These are phyloP conservation scores for Petrolisthes cinctipes DNA, from an alignment of 2,888 invertebrate species.

Conservation along the genomic window DNA sequence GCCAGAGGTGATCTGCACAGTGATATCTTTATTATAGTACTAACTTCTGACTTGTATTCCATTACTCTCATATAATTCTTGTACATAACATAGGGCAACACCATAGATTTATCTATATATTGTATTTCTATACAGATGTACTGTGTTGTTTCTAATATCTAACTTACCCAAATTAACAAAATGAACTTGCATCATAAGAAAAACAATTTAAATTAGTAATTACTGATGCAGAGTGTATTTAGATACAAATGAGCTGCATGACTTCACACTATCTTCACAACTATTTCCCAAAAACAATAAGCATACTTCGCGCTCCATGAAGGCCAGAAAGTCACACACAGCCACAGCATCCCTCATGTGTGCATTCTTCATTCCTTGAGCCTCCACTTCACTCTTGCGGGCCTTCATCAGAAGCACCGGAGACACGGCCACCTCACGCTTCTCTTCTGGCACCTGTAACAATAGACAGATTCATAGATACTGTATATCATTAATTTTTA, in stretches of 20 bases:
- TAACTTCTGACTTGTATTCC: too few relatives aligned
- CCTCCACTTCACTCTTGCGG: slow-evolving; percentile 87
- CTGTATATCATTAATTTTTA: not conserved
- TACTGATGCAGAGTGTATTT: too few relatives aligned
- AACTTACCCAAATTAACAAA: too few relatives aligned
- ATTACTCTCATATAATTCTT: not conserved
- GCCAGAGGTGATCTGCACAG: slow-evolving; percentile 69
- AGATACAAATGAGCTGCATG: too few relatives aligned
- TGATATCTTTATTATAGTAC: not conserved
- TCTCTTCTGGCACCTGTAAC: slow-evolving; percentile 74
- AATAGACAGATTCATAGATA: not conserved
- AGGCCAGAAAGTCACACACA: slow-evolving; percentile 83
- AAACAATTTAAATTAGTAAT: too few relatives aligned
- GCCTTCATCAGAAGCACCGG: slow-evolving; percentile 88
- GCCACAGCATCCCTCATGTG: slow-evolving; percentile 76
- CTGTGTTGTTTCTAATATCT: too few relatives aligned
- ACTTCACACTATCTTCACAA: too few relatives aligned
- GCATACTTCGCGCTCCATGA: slow-evolving; percentile 82
- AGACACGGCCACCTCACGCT: slow-evolving; percentile 78
- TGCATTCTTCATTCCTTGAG: slow-evolving; percentile 71
- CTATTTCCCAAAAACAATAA: too few relatives aligned
- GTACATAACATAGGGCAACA: too few relatives aligned
- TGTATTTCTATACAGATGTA: too few relatives aligned
- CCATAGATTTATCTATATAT: too few relatives aligned
- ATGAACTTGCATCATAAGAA: too few relatives aligned